phyloP scores from a whole-genome alignment of 2,888 invertebrate species.

The Anodontia alba region DNA sequence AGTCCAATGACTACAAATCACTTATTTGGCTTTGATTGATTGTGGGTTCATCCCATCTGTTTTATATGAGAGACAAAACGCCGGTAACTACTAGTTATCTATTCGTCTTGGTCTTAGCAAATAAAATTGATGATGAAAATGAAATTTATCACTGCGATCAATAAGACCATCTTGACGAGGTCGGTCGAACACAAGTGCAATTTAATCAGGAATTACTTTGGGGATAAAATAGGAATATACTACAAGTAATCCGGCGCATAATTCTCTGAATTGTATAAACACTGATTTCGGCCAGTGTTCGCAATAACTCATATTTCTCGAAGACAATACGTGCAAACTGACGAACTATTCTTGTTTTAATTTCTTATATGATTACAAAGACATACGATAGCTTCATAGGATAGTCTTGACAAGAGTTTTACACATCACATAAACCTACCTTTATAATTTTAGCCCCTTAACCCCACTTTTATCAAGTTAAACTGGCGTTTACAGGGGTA shows the following conservation, averaged over 20 bases:
- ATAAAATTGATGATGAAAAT: constrained; percentile 5
- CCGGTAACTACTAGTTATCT: constrained; percentile 11
- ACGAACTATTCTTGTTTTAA: too few species aligned
- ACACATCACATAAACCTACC: too few species aligned
- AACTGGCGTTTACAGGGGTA: too few species aligned
- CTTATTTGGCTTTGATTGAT: background rate
- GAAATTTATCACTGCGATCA: constrained; percentile 1
- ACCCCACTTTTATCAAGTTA: too few species aligned
- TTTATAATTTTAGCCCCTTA: too few species aligned
- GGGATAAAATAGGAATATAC: background rate
- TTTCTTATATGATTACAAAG: too few species aligned
- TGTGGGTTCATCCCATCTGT: constrained; percentile 5
- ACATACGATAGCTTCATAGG: too few species aligned
- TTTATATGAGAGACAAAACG: constrained; percentile 4
- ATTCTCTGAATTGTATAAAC: background rate
- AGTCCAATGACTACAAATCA: background rate
- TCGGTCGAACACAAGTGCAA: background rate
- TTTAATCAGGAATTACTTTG: background rate
- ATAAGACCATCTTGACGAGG: background rate
- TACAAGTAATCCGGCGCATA: background rate
- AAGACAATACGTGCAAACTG: too few species aligned
- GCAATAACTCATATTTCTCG: too few species aligned
- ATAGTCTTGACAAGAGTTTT: too few species aligned
- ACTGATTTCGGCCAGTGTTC: too few species aligned
- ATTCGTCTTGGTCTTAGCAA: background rate